Base-by-base conservation (phyloP, 2,113 vertebrate species). In the Hippocampus barbouri region DNA sequence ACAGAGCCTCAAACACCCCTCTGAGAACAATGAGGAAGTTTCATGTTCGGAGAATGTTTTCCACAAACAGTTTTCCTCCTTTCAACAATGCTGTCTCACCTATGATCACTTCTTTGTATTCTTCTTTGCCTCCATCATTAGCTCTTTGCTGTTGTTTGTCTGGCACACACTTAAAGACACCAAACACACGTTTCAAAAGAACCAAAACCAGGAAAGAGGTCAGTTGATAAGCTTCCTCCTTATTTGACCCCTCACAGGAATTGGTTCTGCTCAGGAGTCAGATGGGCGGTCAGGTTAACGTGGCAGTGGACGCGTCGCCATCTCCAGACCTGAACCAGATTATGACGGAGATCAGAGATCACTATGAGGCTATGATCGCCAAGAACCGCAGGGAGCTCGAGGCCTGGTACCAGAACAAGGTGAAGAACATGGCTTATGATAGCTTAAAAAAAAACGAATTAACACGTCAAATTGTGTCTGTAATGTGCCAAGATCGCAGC, bases 371-470 rank as follows among this genome's bases (percentile, higher is more conserved):
- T 5, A 43, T 92, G 23, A 91, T 92, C 61, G 72, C 85, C 57
- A 95, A 95, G 87, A 91, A 93, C 80, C 83, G 83, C 7, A 86
- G 87, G 78, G 94, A 96, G 0, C 86, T 91, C 5, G 94, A 95
- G 68, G 47, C 88, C 2, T 93, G 75, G 64, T 95, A 91, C 79
- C 78, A 84, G 65, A 81, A 0, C 21, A 93, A 92, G 91, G 91
- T 92, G 66, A 84, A 74, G 45, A 27, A 21, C 23, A 59, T 14
- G 12, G 56, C 56, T 25, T 15, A 59, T 27, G 25, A 59, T 27
- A 59, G 27, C 12, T 27, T 27, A 1, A 14, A 25, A 8, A 9
- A 10, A 4, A 25, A 15, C 23, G 15, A 34, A 15, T 61, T 18
- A 23, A 20, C 4, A 25, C 1, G 2, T 5, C 0, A 61, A 10